Evolutionary conservation across 2,888 invertebrate genomes (phyloP).

Genomic region (Poecilus cupreus): DNA sequence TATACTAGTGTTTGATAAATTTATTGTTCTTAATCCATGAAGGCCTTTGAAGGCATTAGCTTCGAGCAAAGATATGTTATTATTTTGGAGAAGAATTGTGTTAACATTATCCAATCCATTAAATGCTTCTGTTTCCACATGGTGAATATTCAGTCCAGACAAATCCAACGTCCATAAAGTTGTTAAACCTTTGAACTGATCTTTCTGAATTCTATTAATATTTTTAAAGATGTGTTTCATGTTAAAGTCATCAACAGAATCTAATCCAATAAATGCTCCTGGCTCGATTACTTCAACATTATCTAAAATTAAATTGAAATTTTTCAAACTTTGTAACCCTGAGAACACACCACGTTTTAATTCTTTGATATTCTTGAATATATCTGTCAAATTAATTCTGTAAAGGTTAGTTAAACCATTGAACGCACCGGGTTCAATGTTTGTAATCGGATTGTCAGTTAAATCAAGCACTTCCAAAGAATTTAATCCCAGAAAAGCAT

Average conservation of each 20-base stretch:
- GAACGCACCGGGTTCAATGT: conserved; percentile 35
- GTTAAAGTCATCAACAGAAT: not conserved
- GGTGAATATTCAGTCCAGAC: conserved; percentile 11
- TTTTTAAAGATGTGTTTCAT: not conserved
- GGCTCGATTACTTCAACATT: conserved; percentile 1
- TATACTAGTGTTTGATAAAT: not conserved
- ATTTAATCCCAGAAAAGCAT: not conserved
- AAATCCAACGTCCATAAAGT: conserved; percentile 24
- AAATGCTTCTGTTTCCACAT: conserved; percentile 19
- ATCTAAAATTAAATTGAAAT: not conserved
- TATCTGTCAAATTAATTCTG: conserved; percentile 1
- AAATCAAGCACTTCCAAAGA: not conserved
- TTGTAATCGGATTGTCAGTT: not conserved
- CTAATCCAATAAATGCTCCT: conserved; percentile 26
- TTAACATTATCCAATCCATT: not conserved
- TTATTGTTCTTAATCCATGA: not conserved
- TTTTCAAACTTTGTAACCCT: not conserved
- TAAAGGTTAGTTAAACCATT: conserved; percentile 3
- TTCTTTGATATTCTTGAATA: not conserved
- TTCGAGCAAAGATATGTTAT: not conserved
- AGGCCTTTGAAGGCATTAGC: not conserved
- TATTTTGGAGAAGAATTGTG: conserved; percentile 4
- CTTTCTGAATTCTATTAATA: not conserved
- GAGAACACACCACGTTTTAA: not conserved
- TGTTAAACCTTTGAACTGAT: conserved; percentile 16